Conservation (phyloP, 2,797 vertebrate species). For the Morus bassanus region DNA sequence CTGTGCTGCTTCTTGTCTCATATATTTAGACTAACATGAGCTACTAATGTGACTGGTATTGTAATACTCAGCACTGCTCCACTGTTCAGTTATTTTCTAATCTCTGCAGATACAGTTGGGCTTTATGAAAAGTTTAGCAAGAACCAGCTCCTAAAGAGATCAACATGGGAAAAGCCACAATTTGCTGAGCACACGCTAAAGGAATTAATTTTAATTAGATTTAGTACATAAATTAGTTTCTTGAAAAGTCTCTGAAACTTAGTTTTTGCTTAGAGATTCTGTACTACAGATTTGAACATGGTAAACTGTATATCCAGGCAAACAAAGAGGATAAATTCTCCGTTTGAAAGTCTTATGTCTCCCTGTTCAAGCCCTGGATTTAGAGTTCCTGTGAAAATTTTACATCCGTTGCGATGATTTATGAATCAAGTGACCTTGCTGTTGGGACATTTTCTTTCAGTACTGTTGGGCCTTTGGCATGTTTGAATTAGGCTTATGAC, state of each 20-base stretch:
- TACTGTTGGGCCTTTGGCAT: background rate
- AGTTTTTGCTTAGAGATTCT: background rate
- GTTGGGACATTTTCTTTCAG: constrained; percentile 13
- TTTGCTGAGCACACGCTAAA: background rate
- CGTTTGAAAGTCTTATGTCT: background rate
- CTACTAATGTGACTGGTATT: background rate
- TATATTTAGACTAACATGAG: background rate
- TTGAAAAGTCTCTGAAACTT: background rate
- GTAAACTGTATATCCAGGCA: background rate
- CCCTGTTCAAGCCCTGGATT: background rate
- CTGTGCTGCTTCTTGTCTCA: background rate
- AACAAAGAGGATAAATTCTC: background rate
- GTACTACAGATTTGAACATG: background rate
- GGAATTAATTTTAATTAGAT: background rate
- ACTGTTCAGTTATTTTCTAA: background rate
- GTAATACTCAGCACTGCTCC: background rate
- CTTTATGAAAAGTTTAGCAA: background rate
- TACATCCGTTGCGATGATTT: background rate
- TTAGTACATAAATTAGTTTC: background rate
- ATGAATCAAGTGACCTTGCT: constrained; percentile 15
- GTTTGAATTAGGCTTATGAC: background rate
- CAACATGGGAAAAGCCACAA: background rate
- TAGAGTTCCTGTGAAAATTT: constrained; percentile 1
- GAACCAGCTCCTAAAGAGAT: background rate
- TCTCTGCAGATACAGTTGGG: background rate